Percentiles rank a stretch among this genome's conserved stretches.
These are phyloP conservation scores for Idaea biselata DNA, from an alignment of 2,888 invertebrate species.

Conservation along the genomic window DNA sequence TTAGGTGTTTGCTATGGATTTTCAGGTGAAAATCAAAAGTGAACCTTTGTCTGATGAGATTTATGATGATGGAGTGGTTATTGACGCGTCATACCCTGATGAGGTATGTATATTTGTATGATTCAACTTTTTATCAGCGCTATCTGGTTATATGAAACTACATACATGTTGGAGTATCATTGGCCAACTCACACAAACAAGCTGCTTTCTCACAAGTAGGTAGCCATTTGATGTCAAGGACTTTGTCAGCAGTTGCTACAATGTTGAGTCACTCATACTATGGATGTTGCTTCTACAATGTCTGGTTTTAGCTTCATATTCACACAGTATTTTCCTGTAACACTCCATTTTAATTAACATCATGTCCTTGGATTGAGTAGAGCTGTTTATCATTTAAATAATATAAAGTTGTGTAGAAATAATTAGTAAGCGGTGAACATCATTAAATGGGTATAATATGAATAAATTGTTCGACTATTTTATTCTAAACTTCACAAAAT, in stretches of 20 bases:
- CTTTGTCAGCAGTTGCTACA: slow-evolving; percentile 46
- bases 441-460: slow-evolving; percentile 4
- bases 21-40: slow-evolving; percentile 80
- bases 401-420: not conserved
- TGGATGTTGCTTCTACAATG: slow-evolving; percentile 33
- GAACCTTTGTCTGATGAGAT: slow-evolving; percentile 79
- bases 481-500: not conserved
- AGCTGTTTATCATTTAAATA: not conserved
- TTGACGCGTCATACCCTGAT: slow-evolving; percentile 72
- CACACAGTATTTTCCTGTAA: not conserved
- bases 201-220: slow-evolving; percentile 23
- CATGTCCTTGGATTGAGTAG: not conserved
- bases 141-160: slow-evolving; percentile 18
- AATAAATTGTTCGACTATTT: not conserved
- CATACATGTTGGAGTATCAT: slow-evolving; percentile 19
- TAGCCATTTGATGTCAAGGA: slow-evolving; percentile 63
- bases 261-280: slow-evolving; percentile 19
- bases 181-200: slow-evolving; percentile 29
- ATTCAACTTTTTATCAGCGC: slow-evolving; percentile 30
- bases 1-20: slow-evolving; percentile 53
- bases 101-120: slow-evolving; percentile 57
- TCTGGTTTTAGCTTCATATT: slow-evolving; percentile 15
- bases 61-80: slow-evolving; percentile 77
- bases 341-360: slow-evolving; percentile 16
- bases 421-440: not conserved